A percentile compares a stretch with the other conserved stretches of the same genome.
Evolutionary conservation across 1,140 invertebrate species (phyloP).

Genomic region (Drosophila willistoni): DNA sequence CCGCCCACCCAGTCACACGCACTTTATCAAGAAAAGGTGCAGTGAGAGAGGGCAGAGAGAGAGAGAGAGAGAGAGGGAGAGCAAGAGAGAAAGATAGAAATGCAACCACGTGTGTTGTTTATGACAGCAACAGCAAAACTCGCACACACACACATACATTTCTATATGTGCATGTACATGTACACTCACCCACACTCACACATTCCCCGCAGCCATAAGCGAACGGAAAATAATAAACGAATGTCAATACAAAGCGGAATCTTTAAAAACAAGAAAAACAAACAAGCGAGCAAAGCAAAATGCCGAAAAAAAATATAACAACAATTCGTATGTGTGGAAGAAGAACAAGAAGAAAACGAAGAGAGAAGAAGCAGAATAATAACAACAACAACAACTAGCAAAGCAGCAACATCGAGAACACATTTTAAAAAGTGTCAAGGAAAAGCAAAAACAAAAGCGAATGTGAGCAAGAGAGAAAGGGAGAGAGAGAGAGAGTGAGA

Average conservation of each 20-base stretch:
- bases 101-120: slow-evolving; percentile 80
- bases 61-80: slow-evolving; percentile 13
- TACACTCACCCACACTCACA: slow-evolving; percentile 20
- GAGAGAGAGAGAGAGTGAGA: too few relatives aligned
- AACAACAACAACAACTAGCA: neutral
- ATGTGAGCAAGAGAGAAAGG: too few relatives aligned
- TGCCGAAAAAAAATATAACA: slow-evolving; percentile 62
- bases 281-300: slow-evolving; percentile 74
- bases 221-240: slow-evolving; percentile 52
- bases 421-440: slow-evolving; percentile 7
- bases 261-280: slow-evolving; percentile 79
- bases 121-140: slow-evolving; percentile 50
- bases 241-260: slow-evolving; percentile 76
- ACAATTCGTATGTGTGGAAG: slow-evolving; percentile 4
- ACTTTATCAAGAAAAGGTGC: slow-evolving; percentile 54
- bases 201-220: slow-evolving; percentile 15
- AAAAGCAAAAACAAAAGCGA: neutral
- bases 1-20: slow-evolving; percentile 64
- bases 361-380: neutral
- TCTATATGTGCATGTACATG: too few relatives aligned
- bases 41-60: slow-evolving; percentile 14
- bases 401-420: neutral
- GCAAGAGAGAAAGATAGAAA: slow-evolving; percentile 43
- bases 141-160: slow-evolving; percentile 17
- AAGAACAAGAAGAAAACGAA: neutral